These are phyloP conservation scores for Pocillopora damicornis DNA, from an alignment of 64 coral and sea anemone species.

Conservation along the genomic window DNA sequence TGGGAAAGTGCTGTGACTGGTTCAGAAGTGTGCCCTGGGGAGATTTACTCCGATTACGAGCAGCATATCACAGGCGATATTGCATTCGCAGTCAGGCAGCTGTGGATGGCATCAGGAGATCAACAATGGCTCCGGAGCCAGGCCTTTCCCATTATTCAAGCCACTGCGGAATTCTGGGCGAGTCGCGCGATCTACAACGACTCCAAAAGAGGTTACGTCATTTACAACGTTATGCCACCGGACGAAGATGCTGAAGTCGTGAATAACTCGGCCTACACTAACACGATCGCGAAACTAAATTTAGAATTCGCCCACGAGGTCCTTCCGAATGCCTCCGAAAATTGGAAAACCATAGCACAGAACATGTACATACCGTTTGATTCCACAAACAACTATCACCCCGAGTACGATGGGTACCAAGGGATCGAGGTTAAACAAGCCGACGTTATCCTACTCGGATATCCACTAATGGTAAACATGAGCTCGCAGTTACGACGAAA, in stretches of 20 bases:
- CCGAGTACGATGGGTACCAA: conserved; percentile 89
- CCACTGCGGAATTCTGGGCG: conserved; percentile 92
- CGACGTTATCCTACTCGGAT: conserved; percentile 90
- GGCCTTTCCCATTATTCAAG: conserved; percentile 50
- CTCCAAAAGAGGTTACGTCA: conserved; percentile 58
- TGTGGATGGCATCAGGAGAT: conserved; percentile 83
- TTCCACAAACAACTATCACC: conserved; percentile 61
- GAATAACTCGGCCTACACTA: conserved; percentile 96
- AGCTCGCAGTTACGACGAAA: conserved; percentile 56
- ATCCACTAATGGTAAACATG: conserved; percentile 82
- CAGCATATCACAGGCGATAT: conserved; percentile 91
- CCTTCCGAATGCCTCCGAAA: conserved; percentile 49
- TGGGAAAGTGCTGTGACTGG: conserved; percentile 98
- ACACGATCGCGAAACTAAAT: conserved; percentile 90
- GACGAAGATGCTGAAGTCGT: conserved; percentile 81
- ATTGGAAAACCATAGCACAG: conserved; percentile 75
- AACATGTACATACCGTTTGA: conserved; percentile 87
- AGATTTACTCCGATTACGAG: conserved; percentile 81
- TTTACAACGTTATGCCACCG: conserved; percentile 86
- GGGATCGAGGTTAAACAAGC: conserved; percentile 81
- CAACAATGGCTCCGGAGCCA: conserved; percentile 53
- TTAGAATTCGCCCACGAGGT: conserved; percentile 72
- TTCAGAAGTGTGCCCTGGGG: conserved; percentile 85
- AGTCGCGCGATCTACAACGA: conserved; percentile 77
- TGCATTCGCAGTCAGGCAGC: conserved; percentile 84